Conservation (phyloP, 2,797 vertebrate species). For the Tarsius wallacei region DNA sequence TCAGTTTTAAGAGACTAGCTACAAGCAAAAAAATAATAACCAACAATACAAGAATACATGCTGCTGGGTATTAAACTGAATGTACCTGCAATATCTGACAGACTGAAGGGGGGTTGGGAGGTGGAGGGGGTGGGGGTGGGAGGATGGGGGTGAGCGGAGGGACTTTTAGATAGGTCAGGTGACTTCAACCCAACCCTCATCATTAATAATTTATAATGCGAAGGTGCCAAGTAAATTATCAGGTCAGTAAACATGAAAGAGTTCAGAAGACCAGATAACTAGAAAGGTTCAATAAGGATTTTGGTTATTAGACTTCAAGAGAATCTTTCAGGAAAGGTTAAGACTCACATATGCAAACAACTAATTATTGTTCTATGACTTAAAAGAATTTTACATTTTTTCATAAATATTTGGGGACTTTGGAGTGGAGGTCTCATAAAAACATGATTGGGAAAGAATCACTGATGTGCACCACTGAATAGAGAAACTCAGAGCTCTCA, state of each 20-base stretch:
- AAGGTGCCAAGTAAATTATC: not conserved
- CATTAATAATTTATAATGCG: not conserved
- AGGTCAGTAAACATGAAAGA: not conserved
- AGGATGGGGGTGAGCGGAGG: no score
- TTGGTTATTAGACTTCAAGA: not conserved
- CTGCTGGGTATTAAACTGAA: not conserved
- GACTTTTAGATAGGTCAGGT: not conserved
- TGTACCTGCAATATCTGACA: not conserved
- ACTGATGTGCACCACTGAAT: not conserved
- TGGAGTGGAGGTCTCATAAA: not conserved
- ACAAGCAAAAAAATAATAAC: not conserved
- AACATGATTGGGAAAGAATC: not conserved
- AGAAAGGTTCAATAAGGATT: not conserved
- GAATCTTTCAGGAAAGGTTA: not conserved
- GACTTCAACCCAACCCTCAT: not conserved
- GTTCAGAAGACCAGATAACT: not conserved
- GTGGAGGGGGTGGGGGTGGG: no score
- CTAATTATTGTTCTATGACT: not conserved
- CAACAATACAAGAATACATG: not conserved
- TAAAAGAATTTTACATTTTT: conserved; percentile 16
- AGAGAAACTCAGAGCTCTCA: not conserved
- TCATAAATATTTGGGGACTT: not conserved
- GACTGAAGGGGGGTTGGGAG: not conserved
- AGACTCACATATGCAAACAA: not conserved
- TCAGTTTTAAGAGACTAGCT: conserved; percentile 10